These are phyloP conservation scores for Seriola dumerili DNA, from an alignment of 2,113 vertebrate genomes.

Conservation along the genomic window DNA sequence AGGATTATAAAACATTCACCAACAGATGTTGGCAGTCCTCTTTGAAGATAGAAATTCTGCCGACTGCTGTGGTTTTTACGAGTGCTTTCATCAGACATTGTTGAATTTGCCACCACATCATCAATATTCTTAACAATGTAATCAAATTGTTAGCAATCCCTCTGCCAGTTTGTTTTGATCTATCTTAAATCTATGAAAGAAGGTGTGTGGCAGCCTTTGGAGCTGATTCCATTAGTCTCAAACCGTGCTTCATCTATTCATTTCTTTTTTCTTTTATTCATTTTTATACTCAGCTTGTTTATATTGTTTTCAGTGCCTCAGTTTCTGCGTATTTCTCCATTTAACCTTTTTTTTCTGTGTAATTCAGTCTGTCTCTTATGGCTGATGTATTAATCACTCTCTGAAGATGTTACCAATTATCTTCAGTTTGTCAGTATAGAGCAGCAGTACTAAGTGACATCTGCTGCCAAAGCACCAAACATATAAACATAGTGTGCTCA, in stretches of 20 bases:
- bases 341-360: neutral
- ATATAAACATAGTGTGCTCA: constrained; percentile 70
- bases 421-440: constrained; percentile 46
- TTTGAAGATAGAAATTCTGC: constrained; percentile 70
- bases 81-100: constrained; percentile 62
- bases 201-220: constrained; percentile 3
- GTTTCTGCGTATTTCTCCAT: neutral
- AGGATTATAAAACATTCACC: constrained; percentile 78
- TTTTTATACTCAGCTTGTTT: neutral
- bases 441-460: constrained; percentile 58
- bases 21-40: constrained; percentile 73
- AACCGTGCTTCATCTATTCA: constrained; percentile 17
- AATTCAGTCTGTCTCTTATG: neutral
- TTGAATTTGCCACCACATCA: constrained; percentile 67
- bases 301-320: neutral
- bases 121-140: constrained; percentile 70
- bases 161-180: constrained; percentile 50
- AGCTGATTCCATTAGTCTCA: constrained; percentile 25
- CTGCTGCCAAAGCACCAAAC: constrained; percentile 71
- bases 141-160: constrained; percentile 56
- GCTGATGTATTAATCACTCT: constrained; percentile 43
- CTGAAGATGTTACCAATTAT: constrained; percentile 65
- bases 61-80: constrained; percentile 71
- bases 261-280: constrained; percentile 15
- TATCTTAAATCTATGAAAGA: constrained; percentile 20